These are phyloP conservation scores for Omphaloscelis lunosa DNA, from an alignment of 2,888 invertebrate species.

Conservation along the genomic window DNA sequence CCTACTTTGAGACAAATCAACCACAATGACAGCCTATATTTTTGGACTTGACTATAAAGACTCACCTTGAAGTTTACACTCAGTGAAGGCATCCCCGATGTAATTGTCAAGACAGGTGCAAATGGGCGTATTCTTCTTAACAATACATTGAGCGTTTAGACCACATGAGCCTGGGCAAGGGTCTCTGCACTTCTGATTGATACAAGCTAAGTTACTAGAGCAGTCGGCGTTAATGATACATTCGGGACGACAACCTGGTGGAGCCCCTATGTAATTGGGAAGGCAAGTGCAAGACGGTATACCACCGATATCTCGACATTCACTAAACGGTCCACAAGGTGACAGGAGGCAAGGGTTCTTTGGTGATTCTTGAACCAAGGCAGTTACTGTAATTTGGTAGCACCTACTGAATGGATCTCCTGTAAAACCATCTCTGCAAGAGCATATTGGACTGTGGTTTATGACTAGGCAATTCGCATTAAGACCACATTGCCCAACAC, in stretches of 20 bases:
- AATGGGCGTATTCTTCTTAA: conserved; percentile 93
- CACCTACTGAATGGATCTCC: conserved; percentile 93
- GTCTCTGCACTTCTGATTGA: conserved; percentile 94
- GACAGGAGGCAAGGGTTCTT: conserved; percentile 91
- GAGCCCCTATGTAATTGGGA: conserved; percentile 92
- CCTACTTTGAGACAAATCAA: not conserved
- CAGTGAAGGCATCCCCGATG: conserved; percentile 94
- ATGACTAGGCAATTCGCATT: conserved; percentile 94
- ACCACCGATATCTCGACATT: conserved; percentile 91
- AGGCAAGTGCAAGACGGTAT: conserved; percentile 92
- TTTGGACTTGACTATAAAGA: conserved; percentile 1
- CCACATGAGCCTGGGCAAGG: conserved; percentile 96
- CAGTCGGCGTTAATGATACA: conserved; percentile 94
- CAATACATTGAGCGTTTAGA: conserved; percentile 91
- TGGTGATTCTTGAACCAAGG: conserved; percentile 74
- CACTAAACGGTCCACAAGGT: conserved; percentile 93
- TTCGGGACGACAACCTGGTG: conserved; percentile 93
- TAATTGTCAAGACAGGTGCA: conserved; percentile 94
- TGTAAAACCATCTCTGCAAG: conserved; percentile 91
- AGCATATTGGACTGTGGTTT: conserved; percentile 93
- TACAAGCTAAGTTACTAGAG: conserved; percentile 93
- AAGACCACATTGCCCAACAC: conserved; percentile 93
- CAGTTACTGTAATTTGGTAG: conserved; percentile 76
- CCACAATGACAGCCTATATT: not conserved
- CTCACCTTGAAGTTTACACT: conserved; percentile 90